Conservation (phyloP, 2,888 invertebrate genomes). For the Caradrina clavipalpis region DNA sequence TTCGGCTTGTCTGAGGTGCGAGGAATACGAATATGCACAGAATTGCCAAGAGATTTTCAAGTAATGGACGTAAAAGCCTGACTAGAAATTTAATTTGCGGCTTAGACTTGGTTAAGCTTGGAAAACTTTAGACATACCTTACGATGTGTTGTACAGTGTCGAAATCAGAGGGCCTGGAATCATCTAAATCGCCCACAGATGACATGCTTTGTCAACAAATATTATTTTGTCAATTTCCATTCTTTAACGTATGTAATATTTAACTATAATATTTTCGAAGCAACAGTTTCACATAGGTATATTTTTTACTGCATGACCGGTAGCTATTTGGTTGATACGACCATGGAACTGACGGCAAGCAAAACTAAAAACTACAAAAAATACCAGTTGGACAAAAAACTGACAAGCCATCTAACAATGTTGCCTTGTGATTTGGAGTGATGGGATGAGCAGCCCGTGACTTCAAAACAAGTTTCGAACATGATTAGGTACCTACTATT, state of each 20-base stretch:
- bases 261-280: background rate
- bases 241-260: background rate
- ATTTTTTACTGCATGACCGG: background rate
- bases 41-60: constrained; percentile 56
- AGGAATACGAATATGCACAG: constrained; percentile 69
- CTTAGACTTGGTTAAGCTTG: constrained; percentile 8
- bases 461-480: constrained; percentile 36
- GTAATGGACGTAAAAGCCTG: constrained; percentile 53
- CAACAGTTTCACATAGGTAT: background rate
- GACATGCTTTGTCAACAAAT: background rate
- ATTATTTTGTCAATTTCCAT: too few relatives aligned
- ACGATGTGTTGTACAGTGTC: background rate
- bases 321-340: constrained; percentile 5
- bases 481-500: constrained; percentile 7
- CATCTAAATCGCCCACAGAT: background rate
- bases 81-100: constrained; percentile 55
- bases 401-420: constrained; percentile 7
- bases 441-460: constrained; percentile 7
- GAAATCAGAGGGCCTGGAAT: background rate
- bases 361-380: constrained; percentile 19
- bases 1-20: constrained; percentile 65
- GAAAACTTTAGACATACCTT: constrained; percentile 1
- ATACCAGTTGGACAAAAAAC: constrained; percentile 26
- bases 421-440: constrained; percentile 20
- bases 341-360: constrained; percentile 1